Conservation (phyloP, 2,888 invertebrate genomes). For the Orthosia gracilis region DNA sequence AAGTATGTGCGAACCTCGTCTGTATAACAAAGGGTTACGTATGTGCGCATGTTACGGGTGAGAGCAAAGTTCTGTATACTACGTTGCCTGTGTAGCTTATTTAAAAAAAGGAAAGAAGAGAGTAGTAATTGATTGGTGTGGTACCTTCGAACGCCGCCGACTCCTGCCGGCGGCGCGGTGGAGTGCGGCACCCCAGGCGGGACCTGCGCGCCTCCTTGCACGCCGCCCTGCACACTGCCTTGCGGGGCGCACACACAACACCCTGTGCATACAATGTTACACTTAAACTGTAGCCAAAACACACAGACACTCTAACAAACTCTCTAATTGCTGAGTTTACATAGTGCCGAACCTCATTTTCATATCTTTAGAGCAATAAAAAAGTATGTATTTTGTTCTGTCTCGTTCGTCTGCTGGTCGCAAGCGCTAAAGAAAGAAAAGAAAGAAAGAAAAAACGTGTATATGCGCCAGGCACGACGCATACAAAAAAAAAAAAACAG, state of each 20-base stretch:
- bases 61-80: slow-evolving; percentile 44
- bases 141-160: slow-evolving; percentile 92
- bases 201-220: slow-evolving; percentile 89
- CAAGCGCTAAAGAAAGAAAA: no score
- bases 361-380: neutral
- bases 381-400: neutral
- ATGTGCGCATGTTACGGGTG: slow-evolving; percentile 21
- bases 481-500: no score
- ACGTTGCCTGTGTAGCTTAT: slow-evolving; percentile 32
- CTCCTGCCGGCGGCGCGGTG: slow-evolving; percentile 89
- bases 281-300: slow-evolving; percentile 55
- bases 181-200: slow-evolving; percentile 89
- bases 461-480: no score
- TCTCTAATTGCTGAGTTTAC: neutral
- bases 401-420: no score
- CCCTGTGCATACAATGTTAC: slow-evolving; percentile 78
- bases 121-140: slow-evolving; percentile 36
- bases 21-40: slow-evolving; percentile 7
- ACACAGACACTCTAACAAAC: slow-evolving; percentile 25
- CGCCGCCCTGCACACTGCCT: slow-evolving; percentile 91
- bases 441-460: no score
- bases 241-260: slow-evolving; percentile 91
- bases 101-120: slow-evolving; percentile 30
- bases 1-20: neutral
- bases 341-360: neutral